Evolutionary conservation across 2,888 invertebrate genomes (phyloP).

Genomic region (Lochmaea crataegi): DNA sequence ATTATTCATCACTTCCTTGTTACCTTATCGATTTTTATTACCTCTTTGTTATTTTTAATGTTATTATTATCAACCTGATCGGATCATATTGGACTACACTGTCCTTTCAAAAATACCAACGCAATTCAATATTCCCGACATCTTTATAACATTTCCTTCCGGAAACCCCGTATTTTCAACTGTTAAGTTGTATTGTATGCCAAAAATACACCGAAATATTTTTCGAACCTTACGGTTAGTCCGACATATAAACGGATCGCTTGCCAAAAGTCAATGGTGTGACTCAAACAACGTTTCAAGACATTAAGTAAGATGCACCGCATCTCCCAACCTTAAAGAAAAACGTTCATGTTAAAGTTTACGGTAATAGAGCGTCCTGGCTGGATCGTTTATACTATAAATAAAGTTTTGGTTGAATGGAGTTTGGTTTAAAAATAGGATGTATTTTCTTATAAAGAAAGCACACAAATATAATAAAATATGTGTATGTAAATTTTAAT

Average conservation of each 20-base stretch:
- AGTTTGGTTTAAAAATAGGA: conserved; percentile 14
- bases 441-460: not conserved
- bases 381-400: conserved; percentile 24
- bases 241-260: conserved; percentile 26
- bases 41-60: too few species aligned
- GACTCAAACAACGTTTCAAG: conserved; percentile 29
- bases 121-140: not conserved
- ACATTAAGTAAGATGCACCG: conserved; percentile 30
- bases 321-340: conserved; percentile 15
- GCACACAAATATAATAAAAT: too few species aligned
- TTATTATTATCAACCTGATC: too few species aligned
- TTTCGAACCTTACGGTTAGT: not conserved
- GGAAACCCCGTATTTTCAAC: not conserved
- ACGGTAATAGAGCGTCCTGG: conserved; percentile 21
- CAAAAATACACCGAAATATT: conserved; percentile 3
- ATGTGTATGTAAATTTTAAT: too few species aligned
- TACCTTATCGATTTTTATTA: too few species aligned
- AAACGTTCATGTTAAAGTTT: conserved; percentile 16
- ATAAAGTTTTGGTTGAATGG: conserved; percentile 17
- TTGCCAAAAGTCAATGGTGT: conserved; percentile 33
- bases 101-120: not conserved
- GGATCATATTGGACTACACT: not conserved
- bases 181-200: not conserved
- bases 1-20: too few species aligned
- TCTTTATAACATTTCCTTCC: not conserved